Evolutionary conservation across 2,888 invertebrate species (phyloP).

Genomic region (Pandemis cinnamomeana): DNA sequence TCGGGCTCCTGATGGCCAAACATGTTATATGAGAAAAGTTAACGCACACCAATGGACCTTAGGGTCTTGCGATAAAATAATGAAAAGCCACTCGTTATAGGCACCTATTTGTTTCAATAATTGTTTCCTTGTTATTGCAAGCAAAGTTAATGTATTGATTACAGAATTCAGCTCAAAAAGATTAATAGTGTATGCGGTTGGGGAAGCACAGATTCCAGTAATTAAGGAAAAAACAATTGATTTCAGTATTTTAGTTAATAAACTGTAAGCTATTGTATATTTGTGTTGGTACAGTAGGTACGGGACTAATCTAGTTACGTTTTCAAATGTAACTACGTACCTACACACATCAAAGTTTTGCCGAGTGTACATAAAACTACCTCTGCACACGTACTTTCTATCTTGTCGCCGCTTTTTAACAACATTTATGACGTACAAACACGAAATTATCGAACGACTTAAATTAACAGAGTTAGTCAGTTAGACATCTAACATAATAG

Average conservation of each 20-base stretch:
- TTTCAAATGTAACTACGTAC: neutral
- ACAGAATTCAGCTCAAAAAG: slow-evolving; percentile 24
- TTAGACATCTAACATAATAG: too few relatives aligned
- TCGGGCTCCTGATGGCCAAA: too few relatives aligned
- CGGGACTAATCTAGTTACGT: neutral
- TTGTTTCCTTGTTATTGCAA: slow-evolving; percentile 37
- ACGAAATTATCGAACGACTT: too few relatives aligned
- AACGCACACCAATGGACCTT: neutral
- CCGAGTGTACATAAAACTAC: too few relatives aligned
- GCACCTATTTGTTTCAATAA: slow-evolving; percentile 5
- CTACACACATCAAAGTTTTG: too few relatives aligned
- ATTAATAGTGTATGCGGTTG: slow-evolving; percentile 29
- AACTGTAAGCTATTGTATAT: neutral
- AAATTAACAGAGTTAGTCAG: too few relatives aligned
- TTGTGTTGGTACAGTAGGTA: neutral
- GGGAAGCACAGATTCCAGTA: slow-evolving; percentile 39
- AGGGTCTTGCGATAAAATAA: neutral
- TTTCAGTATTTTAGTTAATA: slow-evolving; percentile 22
- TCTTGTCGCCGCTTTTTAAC: too few relatives aligned
- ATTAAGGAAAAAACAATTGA: slow-evolving; percentile 41
- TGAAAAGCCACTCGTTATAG: neutral
- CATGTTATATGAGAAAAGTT: neutral
- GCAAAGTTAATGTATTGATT: slow-evolving; percentile 16
- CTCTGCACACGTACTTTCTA: too few relatives aligned
- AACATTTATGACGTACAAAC: too few relatives aligned